Conservation (phyloP, 2,113 vertebrate species). For the Saiga tatarica region DNA sequence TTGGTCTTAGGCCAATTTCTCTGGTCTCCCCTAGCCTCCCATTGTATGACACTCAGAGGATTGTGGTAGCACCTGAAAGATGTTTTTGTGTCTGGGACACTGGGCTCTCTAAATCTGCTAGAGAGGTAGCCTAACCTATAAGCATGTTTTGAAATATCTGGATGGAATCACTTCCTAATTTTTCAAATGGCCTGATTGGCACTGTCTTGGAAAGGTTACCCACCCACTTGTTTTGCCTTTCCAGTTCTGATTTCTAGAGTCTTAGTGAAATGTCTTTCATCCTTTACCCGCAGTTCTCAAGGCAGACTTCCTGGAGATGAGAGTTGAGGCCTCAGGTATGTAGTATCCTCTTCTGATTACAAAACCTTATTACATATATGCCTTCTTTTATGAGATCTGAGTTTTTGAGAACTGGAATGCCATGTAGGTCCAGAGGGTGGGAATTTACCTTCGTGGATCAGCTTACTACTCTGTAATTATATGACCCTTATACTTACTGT, state of each 20-base stretch:
- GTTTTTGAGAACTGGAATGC: neutral
- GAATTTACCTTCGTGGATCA: neutral
- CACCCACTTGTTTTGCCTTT: neutral
- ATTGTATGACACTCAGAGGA: neutral
- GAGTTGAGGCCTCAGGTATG: slow-evolving; percentile 82
- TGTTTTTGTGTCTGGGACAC: neutral
- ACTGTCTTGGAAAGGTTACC: neutral
- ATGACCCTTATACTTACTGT: neutral
- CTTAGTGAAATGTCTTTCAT: slow-evolving; percentile 36
- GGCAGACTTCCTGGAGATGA: slow-evolving; percentile 82
- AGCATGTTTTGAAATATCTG: neutral
- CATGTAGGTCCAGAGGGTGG: neutral
- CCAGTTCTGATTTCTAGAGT: neutral
- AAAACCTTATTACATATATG: neutral
- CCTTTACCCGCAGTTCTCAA: slow-evolving; percentile 78
- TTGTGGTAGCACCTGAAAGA: neutral
- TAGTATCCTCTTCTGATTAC: neutral
- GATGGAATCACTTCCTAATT: neutral
- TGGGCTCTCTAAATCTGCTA: neutral
- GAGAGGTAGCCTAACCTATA: neutral
- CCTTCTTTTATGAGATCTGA: neutral
- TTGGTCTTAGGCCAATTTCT: neutral
- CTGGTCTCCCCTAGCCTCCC: neutral
- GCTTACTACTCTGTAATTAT: neutral
- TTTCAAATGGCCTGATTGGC: neutral